Conservation (phyloP, 2,797 vertebrate species). For the Catostomus latipinnis region DNA sequence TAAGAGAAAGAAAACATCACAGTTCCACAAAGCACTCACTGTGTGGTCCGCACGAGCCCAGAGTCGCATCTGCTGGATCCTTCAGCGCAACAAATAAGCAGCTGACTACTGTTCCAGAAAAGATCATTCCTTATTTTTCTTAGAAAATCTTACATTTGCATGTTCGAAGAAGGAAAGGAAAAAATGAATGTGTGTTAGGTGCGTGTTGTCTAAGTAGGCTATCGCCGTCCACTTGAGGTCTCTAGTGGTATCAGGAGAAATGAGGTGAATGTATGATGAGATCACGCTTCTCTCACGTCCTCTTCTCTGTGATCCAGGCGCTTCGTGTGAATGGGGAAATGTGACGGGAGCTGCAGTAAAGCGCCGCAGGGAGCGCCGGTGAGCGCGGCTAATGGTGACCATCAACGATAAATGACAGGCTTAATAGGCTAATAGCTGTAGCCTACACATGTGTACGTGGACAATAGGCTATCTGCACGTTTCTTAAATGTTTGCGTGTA, state of each 20-base stretch:
- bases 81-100: neutral
- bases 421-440: no score
- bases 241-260: neutral
- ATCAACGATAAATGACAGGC: no score
- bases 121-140: neutral
- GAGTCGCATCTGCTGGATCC: neutral
- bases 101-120: neutral
- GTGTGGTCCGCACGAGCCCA: neutral
- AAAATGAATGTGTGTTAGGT: neutral
- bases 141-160: neutral
- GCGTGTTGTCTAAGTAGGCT: neutral
- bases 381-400: neutral
- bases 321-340: neutral
- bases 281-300: conserved; percentile 24
- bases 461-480: no score
- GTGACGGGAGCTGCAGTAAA: neutral
- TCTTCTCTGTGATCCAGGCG: neutral
- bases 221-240: neutral
- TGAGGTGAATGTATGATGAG: neutral
- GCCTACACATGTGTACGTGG: no score
- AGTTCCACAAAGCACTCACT: neutral
- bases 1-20: conserved; percentile 9
- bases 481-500: no score
- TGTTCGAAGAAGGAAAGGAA: no score
- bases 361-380: conserved; percentile 18